Conservation (phyloP, 2,113 vertebrate species). For the Delphinapterus leucas region DNA sequence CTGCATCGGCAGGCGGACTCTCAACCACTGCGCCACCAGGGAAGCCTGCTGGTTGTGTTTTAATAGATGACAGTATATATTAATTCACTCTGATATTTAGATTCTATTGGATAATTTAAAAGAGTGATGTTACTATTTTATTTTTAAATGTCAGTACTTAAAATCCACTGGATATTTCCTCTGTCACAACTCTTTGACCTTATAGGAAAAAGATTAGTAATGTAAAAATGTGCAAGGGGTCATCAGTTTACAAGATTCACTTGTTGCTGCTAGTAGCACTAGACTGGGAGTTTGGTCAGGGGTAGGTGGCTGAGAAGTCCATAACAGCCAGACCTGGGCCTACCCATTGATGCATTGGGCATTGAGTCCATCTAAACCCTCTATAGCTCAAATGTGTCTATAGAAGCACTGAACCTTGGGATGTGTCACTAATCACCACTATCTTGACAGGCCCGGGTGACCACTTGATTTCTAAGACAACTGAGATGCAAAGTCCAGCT, state of each 20-base stretch:
- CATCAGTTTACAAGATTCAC: background rate
- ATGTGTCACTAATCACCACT: background rate
- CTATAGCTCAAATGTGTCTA: background rate
- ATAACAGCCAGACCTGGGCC: rapidly evolving
- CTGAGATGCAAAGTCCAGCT: background rate
- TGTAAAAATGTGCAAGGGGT: background rate
- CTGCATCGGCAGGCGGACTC: too few species aligned
- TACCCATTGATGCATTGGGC: background rate
- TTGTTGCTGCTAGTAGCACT: background rate
- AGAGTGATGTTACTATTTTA: background rate
- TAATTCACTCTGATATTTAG: background rate
- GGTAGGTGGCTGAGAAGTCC: background rate
- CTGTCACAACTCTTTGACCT: background rate
- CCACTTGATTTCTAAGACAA: background rate
- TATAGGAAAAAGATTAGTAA: background rate
- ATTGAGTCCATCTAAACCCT: background rate
- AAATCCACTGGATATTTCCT: background rate
- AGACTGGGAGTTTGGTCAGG: background rate
- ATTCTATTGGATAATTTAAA: background rate
- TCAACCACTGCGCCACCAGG: too few species aligned
- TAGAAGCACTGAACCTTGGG: background rate
- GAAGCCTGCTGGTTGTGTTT: background rate
- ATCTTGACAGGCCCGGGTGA: background rate
- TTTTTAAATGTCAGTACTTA: background rate
- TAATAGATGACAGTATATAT: background rate